phyloP scores from a whole-genome alignment of 2,888 invertebrate genomes.

The Ectemnius continuus region DNA sequence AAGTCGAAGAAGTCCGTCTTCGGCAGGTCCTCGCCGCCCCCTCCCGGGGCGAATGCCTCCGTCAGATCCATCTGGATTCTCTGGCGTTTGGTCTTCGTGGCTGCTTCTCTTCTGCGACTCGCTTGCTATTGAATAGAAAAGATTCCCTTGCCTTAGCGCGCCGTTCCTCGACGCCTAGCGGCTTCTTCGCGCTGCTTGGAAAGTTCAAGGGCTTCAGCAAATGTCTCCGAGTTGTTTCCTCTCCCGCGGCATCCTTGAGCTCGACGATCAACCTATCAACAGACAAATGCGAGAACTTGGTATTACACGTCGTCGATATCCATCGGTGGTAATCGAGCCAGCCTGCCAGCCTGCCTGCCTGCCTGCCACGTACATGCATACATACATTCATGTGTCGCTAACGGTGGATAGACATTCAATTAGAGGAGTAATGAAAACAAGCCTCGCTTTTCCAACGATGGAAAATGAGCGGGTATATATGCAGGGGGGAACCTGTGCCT shows the following conservation, averaged over 20 bases:
- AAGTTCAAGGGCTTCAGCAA: constrained; percentile 42
- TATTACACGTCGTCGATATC: no score
- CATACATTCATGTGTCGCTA: no score
- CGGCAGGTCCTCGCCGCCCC: constrained; percentile 83
- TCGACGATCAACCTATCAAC: constrained; percentile 37
- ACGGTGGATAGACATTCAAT: no score
- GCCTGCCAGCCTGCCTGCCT: no score
- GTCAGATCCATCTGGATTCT: constrained; percentile 86
- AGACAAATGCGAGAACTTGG: constrained; percentile 10
- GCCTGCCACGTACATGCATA: no score
- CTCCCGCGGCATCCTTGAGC: constrained; percentile 66
- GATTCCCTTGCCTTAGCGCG: constrained; percentile 15
- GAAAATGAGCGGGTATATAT: no score
- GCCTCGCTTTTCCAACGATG: no score
- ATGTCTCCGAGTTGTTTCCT: constrained; percentile 54
- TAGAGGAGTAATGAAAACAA: no score
- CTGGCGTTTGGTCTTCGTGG: constrained; percentile 39
- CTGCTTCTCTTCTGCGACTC: neutral
- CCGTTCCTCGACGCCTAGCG: neutral
- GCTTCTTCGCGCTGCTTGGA: neutral
- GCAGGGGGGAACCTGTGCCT: no score
- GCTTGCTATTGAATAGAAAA: neutral
- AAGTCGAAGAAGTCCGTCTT: constrained; percentile 95
- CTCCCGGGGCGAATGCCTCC: constrained; percentile 85
- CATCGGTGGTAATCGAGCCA: no score